Evolutionary conservation across 2,888 invertebrate species (phyloP).

Genomic region (Deladenus siricidicola): DNA sequence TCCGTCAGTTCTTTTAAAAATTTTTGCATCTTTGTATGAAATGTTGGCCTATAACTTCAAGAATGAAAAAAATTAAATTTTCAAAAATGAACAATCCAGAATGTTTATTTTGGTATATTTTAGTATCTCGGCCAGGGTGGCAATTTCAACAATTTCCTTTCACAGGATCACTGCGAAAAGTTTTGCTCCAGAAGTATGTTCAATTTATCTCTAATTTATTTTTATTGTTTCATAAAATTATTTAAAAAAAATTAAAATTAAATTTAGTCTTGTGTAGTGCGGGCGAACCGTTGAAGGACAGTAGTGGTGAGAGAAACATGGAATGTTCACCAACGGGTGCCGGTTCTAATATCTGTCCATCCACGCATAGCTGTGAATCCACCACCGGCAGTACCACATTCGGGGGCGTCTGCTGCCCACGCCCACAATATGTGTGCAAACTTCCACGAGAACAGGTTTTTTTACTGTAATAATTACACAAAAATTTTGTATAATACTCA

Average conservation of each 20-base stretch:
- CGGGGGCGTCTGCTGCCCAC: constrained; percentile 51
- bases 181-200: constrained; percentile 51
- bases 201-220: constrained; percentile 1
- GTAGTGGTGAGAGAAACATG: constrained; percentile 51
- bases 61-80: background rate
- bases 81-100: background rate
- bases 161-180: constrained; percentile 51
- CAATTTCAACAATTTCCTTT: constrained; percentile 53
- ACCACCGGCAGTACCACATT: constrained; percentile 45
- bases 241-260: background rate
- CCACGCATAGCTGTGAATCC: constrained; percentile 50
- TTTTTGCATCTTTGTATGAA: background rate
- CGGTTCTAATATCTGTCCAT: constrained; percentile 48
- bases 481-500: background rate
- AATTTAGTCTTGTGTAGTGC: constrained; percentile 47
- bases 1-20: constrained; percentile 33
- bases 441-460: constrained; percentile 45
- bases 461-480: background rate
- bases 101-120: too few species aligned
- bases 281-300: constrained; percentile 53
- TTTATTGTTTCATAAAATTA: background rate
- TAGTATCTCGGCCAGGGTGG: constrained; percentile 51
- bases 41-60: background rate
- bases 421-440: constrained; percentile 52
- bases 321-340: constrained; percentile 51